A percentile compares a stretch with the other conserved stretches of the same genome.
These are phyloP conservation scores for Diplosoma virens DNA, from an alignment of 23 tunicate genomes.

Conservation along the genomic window DNA sequence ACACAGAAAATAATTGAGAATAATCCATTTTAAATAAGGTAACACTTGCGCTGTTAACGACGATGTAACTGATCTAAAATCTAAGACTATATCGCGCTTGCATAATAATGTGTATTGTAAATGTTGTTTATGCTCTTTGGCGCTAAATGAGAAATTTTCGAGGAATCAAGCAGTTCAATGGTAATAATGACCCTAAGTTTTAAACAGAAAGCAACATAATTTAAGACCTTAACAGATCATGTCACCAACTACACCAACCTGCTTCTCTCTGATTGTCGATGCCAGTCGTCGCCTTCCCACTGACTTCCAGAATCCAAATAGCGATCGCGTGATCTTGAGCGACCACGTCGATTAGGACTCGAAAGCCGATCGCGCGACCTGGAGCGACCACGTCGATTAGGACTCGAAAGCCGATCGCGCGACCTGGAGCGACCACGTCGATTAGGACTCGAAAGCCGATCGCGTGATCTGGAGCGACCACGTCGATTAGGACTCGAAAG, in stretches of 20 bases:
- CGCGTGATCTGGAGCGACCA: background rate
- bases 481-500: background rate
- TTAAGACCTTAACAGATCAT: no score
- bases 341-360: background rate
- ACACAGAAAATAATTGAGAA: no score
- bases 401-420: no score
- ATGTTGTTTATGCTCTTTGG: no score
- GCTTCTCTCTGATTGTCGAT: background rate
- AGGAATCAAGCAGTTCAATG: background rate
- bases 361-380: background rate
- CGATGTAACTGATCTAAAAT: no score
- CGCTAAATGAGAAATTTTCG: background rate
- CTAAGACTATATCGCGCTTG: no score
- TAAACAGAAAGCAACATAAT: background rate
- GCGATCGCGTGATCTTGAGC: background rate
- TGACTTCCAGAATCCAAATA: background rate
- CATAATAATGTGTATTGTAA: no score
- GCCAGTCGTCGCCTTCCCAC: background rate
- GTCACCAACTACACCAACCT: no score
- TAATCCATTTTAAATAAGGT: no score
- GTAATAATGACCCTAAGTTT: background rate
- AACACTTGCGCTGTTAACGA: no score
- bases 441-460: background rate
- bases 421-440: slow-evolving; percentile 1
- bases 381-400: background rate